Conservation (phyloP, 2,888 invertebrate species). For the Minunthozetes semirufus region DNA sequence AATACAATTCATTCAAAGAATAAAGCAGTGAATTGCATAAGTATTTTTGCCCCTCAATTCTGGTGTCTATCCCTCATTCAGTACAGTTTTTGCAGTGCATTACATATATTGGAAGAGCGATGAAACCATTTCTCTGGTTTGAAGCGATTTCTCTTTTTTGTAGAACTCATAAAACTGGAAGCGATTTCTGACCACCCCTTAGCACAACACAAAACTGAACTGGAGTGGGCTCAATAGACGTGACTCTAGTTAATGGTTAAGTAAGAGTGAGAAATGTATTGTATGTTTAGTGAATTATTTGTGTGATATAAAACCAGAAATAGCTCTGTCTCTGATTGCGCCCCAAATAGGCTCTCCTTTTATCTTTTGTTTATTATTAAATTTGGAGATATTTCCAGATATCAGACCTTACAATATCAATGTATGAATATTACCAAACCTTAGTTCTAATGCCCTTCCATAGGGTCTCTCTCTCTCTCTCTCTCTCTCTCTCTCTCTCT, state of each 20-base stretch:
- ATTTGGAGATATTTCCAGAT: background rate
- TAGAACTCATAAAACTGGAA: background rate
- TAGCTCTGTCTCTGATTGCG: background rate
- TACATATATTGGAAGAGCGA: conserved; percentile 16
- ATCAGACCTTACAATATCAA: background rate
- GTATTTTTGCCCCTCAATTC: background rate
- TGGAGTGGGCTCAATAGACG: conserved; percentile 9
- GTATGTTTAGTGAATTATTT: conserved; percentile 19
- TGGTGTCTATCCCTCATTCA: background rate
- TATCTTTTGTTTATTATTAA: conserved; percentile 21
- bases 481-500: background rate
- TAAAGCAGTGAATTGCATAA: conserved; percentile 25
- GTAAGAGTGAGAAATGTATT: conserved; percentile 24
- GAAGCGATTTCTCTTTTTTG: background rate
- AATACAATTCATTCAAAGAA: background rate
- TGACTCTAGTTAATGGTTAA: conserved; percentile 26
- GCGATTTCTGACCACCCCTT: conserved; percentile 14
- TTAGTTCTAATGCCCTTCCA: background rate
- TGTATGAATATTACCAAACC: conserved; percentile 1
- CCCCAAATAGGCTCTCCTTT: background rate
- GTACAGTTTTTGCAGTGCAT: conserved; percentile 5
- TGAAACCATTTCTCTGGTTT: conserved; percentile 11
- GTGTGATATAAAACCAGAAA: conserved; percentile 24
- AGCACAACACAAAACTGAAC: background rate
- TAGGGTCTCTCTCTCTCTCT: background rate